Conservation (phyloP, 2,797 vertebrate genomes). For the Ptychobarbus kaznakovi region DNA sequence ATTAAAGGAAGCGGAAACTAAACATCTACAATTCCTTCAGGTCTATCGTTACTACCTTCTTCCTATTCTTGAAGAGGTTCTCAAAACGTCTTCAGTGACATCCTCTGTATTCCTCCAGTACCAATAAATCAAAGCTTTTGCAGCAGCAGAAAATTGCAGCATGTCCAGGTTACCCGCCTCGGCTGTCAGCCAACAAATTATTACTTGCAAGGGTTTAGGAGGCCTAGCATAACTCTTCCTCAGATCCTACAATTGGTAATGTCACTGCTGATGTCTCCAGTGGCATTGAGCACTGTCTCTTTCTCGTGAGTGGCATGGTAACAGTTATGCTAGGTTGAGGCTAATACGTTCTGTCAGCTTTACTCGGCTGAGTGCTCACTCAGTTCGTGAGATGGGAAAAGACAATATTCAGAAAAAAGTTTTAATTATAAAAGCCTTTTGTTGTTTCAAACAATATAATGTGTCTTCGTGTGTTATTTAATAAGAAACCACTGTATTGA, state of each 20-base stretch:
- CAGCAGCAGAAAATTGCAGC: slow-evolving; percentile 38
- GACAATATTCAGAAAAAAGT: not conserved
- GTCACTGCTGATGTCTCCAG: not conserved
- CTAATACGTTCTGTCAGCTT: slow-evolving; percentile 12
- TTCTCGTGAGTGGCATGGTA: slow-evolving; percentile 7
- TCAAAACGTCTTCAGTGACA: slow-evolving; percentile 27
- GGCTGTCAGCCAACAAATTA: slow-evolving; percentile 43
- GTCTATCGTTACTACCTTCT: not conserved
- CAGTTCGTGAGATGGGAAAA: not conserved
- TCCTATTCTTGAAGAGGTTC: slow-evolving; percentile 7
- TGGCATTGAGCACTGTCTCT: slow-evolving; percentile 5
- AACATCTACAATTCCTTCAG: not conserved
- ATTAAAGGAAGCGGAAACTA: not conserved
- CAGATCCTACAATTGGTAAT: slow-evolving; percentile 34
- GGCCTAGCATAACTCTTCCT: slow-evolving; percentile 39
- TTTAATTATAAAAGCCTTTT: not conserved
- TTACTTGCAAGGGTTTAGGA: slow-evolving; percentile 24
- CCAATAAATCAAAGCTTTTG: slow-evolving; percentile 33
- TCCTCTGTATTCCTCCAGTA: not conserved
- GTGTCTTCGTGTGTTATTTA: not conserved
- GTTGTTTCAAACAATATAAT: not conserved
- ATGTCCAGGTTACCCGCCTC: not conserved
- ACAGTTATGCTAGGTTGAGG: not conserved
- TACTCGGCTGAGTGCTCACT: not conserved
- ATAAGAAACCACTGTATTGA: not conserved